Evolutionary conservation across 2,113 vertebrate species (phyloP).

Genomic region (sheep (Ovis aries)): DNA sequence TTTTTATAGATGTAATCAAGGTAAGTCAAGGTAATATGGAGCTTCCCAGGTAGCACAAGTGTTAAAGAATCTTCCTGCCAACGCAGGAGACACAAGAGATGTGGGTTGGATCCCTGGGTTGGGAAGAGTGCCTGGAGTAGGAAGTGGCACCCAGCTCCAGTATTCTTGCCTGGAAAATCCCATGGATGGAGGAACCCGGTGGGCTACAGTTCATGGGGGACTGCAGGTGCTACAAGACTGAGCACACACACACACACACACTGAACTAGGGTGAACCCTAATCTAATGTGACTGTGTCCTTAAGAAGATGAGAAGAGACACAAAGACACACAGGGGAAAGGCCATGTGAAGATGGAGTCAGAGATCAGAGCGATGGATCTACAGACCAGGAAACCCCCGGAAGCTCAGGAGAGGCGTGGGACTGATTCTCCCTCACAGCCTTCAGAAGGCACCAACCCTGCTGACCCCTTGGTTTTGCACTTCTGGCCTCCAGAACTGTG

Average conservation of each 20-base stretch:
- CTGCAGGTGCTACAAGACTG: not conserved
- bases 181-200: accelerated
- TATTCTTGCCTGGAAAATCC: not conserved
- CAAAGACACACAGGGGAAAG: not conserved
- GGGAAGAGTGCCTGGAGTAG: not conserved
- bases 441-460: not conserved
- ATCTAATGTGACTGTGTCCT: not conserved
- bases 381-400: not conserved
- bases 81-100: not conserved
- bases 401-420: not conserved
- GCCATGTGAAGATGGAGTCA: not conserved
- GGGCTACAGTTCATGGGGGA: not conserved
- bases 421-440: not conserved
- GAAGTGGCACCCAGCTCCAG: not conserved
- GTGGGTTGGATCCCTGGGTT: not conserved
- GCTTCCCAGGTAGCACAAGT: not conserved
- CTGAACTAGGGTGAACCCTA: too few species aligned
- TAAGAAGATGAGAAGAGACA: not conserved
- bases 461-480: not conserved
- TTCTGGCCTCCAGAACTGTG: not conserved
- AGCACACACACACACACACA: accelerated
- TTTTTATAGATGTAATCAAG: not conserved
- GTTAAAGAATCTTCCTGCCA: not conserved
- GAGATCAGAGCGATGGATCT: not conserved
- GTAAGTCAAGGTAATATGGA: not conserved